Conservation (phyloP, 2,888 invertebrate genomes). For the Ennomos erosarius region DNA sequence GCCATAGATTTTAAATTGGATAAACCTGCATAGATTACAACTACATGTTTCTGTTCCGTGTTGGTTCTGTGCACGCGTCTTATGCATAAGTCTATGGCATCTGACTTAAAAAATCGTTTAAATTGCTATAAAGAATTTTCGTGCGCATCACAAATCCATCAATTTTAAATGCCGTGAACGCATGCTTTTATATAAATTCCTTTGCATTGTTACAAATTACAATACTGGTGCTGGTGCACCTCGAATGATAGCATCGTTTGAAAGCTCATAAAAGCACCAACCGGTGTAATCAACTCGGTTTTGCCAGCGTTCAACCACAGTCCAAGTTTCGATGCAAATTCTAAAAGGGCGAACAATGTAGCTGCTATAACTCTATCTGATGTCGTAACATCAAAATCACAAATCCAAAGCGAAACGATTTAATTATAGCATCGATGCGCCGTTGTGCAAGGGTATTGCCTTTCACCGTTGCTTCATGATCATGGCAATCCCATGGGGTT, state of each 20-base stretch:
- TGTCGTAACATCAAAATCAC: conserved; percentile 37
- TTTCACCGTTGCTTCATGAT: conserved; percentile 49
- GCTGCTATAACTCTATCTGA: conserved; percentile 13
- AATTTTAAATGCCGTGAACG: conserved; percentile 22
- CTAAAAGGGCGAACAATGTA: conserved; percentile 35
- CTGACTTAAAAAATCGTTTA: conserved; percentile 1
- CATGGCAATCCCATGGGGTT: conserved; percentile 56
- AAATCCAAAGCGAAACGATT: conserved; percentile 41
- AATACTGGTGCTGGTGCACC: conserved; percentile 10
- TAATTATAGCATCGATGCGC: conserved; percentile 49
- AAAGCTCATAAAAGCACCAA: background rate
- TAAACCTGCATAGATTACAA: conserved; percentile 21
- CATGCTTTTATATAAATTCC: conserved; percentile 26
- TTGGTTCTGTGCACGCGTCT: too few species aligned
- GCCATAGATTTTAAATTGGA: conserved; percentile 28
- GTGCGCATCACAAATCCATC: conserved; percentile 8
- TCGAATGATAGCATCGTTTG: background rate
- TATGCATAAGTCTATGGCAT: background rate
- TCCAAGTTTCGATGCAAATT: conserved; percentile 37
- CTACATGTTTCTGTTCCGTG: background rate
- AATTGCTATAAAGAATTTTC: conserved; percentile 13
- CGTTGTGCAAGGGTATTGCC: conserved; percentile 51
- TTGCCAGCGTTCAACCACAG: conserved; percentile 22
- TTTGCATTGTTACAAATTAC: conserved; percentile 1
- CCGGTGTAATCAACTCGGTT: conserved; percentile 8